Evolutionary conservation across 2,888 invertebrate genomes (phyloP), one percentile per base, ranked within the genome.

Genomic region (Melikaiella ostensackeni): DNA sequence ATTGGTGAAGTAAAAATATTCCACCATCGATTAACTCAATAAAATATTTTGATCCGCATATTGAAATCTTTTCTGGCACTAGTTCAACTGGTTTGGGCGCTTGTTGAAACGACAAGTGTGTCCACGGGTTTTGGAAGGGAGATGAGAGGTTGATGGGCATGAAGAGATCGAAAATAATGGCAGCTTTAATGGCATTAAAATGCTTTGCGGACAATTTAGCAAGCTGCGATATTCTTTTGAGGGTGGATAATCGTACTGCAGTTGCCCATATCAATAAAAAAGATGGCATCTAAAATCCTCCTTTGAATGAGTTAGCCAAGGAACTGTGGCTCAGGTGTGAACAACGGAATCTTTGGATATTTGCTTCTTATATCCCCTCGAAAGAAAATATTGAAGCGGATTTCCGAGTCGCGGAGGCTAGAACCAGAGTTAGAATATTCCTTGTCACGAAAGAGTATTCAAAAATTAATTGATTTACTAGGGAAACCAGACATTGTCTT

Each of bases 401-500:
- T 75, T 30, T 24, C 0, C n/a, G 78, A 76, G 42, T 78, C 77
- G 5, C 55, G 77, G 0, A 61, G 50, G 46, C 13, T 76, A 13
- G 64, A 79, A 19, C 55, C 75, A 7, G 78, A 81, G 11, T 78
- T 66, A 3, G 77, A 81, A 55, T 77, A 50, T 16, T 75, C 76
- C 70, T 55, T 78, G 27, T 55, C 75, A 24, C 38, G 42, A 27
- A 2, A 9, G 2, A 77, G 66, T 19, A 78, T 78, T 50, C 24
- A 66, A 70, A 73, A 70, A 24, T 77, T 78, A 50, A 42, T 30
- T 3, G 7, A 11, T n/a, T 16, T 3, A 19, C 50, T 80, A 13
- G 77, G 80, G 1, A 38, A 73, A 8, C 82, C 82, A 9, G 82
- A 82, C 33, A 84, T 83, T 59, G 84, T 86, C 62, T 66, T 84